A percentile compares a stretch with the other conserved stretches of the same genome.
phyloP scores from a whole-genome alignment of 2,888 invertebrate genomes.

The Onchidella celtica region DNA sequence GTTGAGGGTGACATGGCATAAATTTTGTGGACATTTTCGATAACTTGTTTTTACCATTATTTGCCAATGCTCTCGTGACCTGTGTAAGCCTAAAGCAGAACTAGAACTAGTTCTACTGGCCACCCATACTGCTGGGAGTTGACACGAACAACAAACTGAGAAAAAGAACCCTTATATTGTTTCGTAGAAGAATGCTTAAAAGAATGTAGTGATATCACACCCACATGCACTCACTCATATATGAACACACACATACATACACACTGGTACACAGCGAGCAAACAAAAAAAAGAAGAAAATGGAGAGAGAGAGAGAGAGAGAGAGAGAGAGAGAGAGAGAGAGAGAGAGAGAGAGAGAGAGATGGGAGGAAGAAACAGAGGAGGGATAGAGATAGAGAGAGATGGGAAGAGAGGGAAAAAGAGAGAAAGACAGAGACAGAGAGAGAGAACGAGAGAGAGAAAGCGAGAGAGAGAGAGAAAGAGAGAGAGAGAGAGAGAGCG shows the following conservation, averaged over 20 bases:
- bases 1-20: no score
- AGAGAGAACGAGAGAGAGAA: slow-evolving; percentile 28
- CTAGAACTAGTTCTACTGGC: no score
- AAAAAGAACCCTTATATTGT: no score
- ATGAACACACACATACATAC: slow-evolving; percentile 10
- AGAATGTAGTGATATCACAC: no score
- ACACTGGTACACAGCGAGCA: slow-evolving; percentile 1
- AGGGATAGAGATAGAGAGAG: slow-evolving; percentile 8
- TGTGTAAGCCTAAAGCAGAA: no score
- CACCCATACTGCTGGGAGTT: no score
- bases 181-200: no score
- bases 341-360: slow-evolving; percentile 16
- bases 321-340: slow-evolving; percentile 33
- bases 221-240: background rate
- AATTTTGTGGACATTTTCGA: no score
- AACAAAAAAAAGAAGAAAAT: background rate
- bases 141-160: no score
- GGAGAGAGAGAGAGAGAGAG: background rate
- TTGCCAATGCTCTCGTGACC: no score
- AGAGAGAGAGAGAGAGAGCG: background rate
- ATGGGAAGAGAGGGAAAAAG: background rate
- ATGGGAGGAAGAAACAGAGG: no score
- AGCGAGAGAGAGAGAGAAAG: slow-evolving; percentile 13
- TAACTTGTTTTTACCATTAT: no score
- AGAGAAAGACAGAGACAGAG: slow-evolving; percentile 20